Base-by-base conservation (phyloP, 2,797 vertebrate genomes). In the Characodon lateralis region DNA sequence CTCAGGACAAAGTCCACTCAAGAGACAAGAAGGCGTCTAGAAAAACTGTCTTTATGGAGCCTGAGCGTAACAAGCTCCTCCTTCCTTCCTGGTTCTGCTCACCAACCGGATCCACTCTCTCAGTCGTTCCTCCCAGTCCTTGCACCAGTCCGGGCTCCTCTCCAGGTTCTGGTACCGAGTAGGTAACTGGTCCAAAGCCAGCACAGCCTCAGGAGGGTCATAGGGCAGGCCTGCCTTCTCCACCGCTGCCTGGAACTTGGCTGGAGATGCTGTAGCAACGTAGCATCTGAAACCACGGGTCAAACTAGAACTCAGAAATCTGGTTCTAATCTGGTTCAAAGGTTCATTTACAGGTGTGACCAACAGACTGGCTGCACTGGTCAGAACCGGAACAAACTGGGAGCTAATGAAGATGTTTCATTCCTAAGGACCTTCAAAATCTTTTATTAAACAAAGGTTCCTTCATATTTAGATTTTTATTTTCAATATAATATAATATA, bases 241-340 rank as follows among this genome's bases (percentile, higher is more conserved):
- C 66, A 98, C 80, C 0, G 94, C 95, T 5, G 95, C 94, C 24
- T 94, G 93, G 83, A 99, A 99, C 89, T 99, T 99, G 83, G 94
- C 96, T 10, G 97, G 94, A 0, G 97, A 98, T 2, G 97, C 97
- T 0, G 98, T 95, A 2, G 97, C 97, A 20, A 98, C 80, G 66
- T 96, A 99, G 82, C 97, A 98, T 58, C 95, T 95, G 88, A 39
- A 73, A 85, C 9, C 22, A 58, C 5, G 14, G 2, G 5, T 35
- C 35, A 35, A 35, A 35, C 35, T 35, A 35, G 35, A 35, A 35
- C 35, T 35, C 35, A 35, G 35, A 35, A 35, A 35, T 35, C 35
- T 35, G 35, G 35, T 35, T 35, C 35, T 35, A 35, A 35, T 35
- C 35, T 35, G 35, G 35, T 35, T 35, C 35, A 35, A 35, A 35